Evolutionary conservation across 2,797 vertebrate species (phyloP).

Genomic region (Uromys caudimaculatus): DNA sequence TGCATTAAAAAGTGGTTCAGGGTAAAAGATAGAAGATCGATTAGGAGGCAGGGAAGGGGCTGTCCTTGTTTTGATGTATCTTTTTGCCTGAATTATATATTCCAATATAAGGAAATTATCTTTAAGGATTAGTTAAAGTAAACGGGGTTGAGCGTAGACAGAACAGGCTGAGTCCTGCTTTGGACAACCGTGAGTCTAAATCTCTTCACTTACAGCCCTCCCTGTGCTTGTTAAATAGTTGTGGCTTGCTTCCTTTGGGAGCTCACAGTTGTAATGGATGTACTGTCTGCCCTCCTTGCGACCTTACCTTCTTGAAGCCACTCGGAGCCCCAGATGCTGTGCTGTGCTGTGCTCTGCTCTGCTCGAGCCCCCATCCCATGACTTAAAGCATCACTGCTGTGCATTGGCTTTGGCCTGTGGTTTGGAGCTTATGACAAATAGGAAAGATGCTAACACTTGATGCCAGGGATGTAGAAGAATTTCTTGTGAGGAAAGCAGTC

Average conservation of each 20-base stretch:
- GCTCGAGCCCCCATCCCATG: background rate
- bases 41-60: background rate
- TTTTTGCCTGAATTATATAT: slow-evolving; percentile 4
- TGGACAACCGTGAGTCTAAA: background rate
- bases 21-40: background rate
- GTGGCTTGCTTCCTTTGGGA: slow-evolving; percentile 6
- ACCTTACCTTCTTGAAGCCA: background rate
- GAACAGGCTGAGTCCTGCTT: background rate
- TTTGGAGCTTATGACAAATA: slow-evolving; percentile 51
- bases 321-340: background rate
- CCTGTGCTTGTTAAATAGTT: background rate
- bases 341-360: background rate
- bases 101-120: background rate
- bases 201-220: background rate
- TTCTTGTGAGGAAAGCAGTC: slow-evolving; percentile 1
- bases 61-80: background rate
- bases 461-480: background rate
- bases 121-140: background rate
- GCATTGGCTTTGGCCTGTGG: slow-evolving; percentile 18
- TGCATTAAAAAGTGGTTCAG: background rate
- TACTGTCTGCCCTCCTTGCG: background rate
- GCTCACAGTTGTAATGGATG: background rate
- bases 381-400: background rate
- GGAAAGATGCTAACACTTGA: slow-evolving; percentile 9
- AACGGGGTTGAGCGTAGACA: background rate